A percentile compares a stretch with the other conserved stretches of the same genome.
Conservation (phyloP, 2,113 vertebrate genomes). For the Rhineura floridana region DNA sequence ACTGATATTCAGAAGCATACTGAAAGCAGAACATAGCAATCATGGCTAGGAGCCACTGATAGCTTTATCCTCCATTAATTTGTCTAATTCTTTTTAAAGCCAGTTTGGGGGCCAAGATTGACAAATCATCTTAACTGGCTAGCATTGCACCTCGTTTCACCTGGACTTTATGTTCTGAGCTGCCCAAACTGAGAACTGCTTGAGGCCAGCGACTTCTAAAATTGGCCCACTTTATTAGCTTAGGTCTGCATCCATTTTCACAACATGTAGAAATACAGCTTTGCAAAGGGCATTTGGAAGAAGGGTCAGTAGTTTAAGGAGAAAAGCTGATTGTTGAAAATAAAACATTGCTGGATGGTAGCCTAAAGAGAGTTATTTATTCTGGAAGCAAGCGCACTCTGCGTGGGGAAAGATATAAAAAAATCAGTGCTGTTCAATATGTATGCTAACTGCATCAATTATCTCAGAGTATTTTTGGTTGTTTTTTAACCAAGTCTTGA, state of each 20-base stretch:
- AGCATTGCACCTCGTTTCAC: too few species aligned
- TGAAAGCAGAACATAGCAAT: too few species aligned
- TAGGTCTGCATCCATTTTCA: background rate
- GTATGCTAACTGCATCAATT: background rate
- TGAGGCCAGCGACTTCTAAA: too few species aligned
- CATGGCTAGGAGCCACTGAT: too few species aligned
- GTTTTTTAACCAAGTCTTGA: background rate
- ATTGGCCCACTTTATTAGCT: background rate
- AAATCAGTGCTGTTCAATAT: background rate
- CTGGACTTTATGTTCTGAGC: too few species aligned
- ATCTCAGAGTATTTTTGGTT: background rate
- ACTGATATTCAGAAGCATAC: too few species aligned
- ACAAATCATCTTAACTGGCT: too few species aligned
- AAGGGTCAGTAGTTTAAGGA: background rate
- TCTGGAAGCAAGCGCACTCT: background rate
- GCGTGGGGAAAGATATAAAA: background rate
- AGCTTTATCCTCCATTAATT: too few species aligned
- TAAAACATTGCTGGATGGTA: background rate
- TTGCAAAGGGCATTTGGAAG: background rate
- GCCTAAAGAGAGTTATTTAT: background rate
- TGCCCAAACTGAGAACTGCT: too few species aligned
- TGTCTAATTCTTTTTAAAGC: too few species aligned
- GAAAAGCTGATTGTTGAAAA: background rate
- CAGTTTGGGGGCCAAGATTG: too few species aligned
- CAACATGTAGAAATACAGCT: background rate